A percentile compares a stretch with the other conserved stretches of the same genome.
Evolutionary conservation across 2,113 vertebrate species (phyloP).

Genomic region (Todiramphus chloris): DNA sequence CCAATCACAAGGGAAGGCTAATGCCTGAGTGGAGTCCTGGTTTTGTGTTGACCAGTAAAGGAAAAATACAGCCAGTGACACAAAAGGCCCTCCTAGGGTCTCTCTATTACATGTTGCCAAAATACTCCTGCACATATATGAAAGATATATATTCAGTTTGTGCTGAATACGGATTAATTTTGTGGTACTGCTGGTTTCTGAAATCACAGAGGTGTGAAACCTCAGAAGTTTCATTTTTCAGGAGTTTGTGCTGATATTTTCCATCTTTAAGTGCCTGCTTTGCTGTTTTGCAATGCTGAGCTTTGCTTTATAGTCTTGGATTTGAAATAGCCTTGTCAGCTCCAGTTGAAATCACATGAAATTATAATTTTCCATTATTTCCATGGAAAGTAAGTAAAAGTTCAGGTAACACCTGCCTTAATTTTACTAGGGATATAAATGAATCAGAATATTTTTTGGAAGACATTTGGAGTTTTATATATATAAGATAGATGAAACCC

Average conservation of each 20-base stretch:
- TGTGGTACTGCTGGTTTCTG: not conserved
- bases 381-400: not conserved
- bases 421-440: not conserved
- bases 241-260: not conserved
- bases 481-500: not conserved
- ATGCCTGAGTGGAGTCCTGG: not conserved
- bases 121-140: not conserved
- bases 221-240: not conserved
- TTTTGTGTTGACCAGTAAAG: not conserved
- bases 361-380: not conserved
- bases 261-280: not conserved
- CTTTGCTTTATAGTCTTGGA: not conserved
- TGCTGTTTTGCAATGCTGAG: not conserved
- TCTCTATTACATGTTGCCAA: not conserved
- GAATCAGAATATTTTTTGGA: not conserved
- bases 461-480: not conserved
- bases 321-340: not conserved
- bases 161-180: not conserved
- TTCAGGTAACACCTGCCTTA: not conserved
- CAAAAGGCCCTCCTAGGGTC: not conserved
- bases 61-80: not conserved
- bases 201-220: not conserved
- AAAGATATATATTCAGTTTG: not conserved
- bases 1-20: not conserved
- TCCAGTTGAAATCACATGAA: not conserved